Conservation (phyloP, 2,888 invertebrate species). For the Deilephila elpenor region DNA sequence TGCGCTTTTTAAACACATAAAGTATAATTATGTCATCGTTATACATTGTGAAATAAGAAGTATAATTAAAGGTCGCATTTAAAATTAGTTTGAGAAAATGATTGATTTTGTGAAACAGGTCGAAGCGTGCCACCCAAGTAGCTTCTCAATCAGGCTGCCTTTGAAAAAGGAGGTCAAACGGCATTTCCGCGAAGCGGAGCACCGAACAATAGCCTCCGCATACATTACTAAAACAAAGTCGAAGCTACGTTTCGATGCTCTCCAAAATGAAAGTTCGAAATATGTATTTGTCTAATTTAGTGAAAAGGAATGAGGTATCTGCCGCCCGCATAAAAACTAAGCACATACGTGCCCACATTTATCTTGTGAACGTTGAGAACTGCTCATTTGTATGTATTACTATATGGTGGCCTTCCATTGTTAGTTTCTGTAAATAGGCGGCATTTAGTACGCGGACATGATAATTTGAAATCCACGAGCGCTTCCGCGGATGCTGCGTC, state of each 20-base stretch:
- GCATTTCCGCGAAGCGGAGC: slow-evolving; percentile 2
- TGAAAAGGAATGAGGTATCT: background rate
- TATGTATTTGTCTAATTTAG: slow-evolving; percentile 6
- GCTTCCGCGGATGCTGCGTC: slow-evolving; percentile 66
- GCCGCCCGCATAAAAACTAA: background rate
- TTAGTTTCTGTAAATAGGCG: slow-evolving; percentile 72
- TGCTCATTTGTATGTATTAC: slow-evolving; percentile 70
- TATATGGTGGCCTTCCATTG: slow-evolving; percentile 77
- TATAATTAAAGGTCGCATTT: background rate
- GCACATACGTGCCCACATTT: background rate
- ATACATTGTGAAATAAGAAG: slow-evolving; percentile 6
- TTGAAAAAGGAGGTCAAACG: slow-evolving; percentile 1
- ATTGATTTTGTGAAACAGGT: slow-evolving; percentile 11
- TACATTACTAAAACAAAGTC: background rate
- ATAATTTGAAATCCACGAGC: slow-evolving; percentile 72
- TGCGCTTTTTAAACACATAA: slow-evolving; percentile 6
- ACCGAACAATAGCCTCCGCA: background rate
- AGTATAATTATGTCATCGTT: slow-evolving; percentile 20
- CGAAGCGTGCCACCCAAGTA: slow-evolving; percentile 9
- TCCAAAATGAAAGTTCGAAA: background rate
- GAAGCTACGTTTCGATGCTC: background rate
- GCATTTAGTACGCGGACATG: slow-evolving; percentile 73
- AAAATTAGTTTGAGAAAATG: background rate
- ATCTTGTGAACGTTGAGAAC: slow-evolving; percentile 29
- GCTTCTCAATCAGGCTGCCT: background rate